Evolutionary conservation across 2,888 invertebrate genomes (phyloP), one percentile per base, ranked within the genome.

Genomic region (Tineola bisselliella): DNA sequence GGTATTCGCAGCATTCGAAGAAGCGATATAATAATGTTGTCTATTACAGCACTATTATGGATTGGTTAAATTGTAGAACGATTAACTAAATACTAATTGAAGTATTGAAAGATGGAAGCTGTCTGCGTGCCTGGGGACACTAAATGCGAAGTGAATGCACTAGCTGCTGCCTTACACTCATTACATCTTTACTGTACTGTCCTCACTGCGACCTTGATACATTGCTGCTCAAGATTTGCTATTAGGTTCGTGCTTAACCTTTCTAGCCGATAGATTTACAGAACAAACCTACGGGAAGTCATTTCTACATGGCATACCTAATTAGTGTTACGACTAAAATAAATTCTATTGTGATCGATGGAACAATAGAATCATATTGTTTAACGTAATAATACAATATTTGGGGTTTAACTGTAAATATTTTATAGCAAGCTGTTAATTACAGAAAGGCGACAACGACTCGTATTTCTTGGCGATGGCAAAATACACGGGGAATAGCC

Each of bases 131-230:
- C 67, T 63, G 75, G 68, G 48, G 79, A 77, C 62, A 63, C 63
- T 8, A 68, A 68, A 43, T 87, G 86, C 65, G 75, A 72, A 62
- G 69, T 72, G 67, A 75, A 74, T 64, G 84, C 78, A 59, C 70
- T 86, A 62, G 67, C 74, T 6, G 84, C 79, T 1, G 79, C 82
- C 59, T 72, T 87, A 66, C 84, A 87, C 66, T 73, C 77, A 13
- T 69, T 86, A 65, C 84, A 84, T 64, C 75, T 86, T 30, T 84
- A 87, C 76, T 87, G 84, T 70, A 82, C 82, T 25, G 70, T 77
- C 63, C 73, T 84, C 63, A 75, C 79, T 56, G 77, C 82, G 3
- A 82, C 78, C 3, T 77, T 84, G 63, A 75, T 84, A 64, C 83
- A 77, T 67, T 84, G 84, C 73, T 86, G 83, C 65, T 73, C 59